Conservation (phyloP, 2,888 invertebrate genomes). For the Drosophila picticornis region DNA sequence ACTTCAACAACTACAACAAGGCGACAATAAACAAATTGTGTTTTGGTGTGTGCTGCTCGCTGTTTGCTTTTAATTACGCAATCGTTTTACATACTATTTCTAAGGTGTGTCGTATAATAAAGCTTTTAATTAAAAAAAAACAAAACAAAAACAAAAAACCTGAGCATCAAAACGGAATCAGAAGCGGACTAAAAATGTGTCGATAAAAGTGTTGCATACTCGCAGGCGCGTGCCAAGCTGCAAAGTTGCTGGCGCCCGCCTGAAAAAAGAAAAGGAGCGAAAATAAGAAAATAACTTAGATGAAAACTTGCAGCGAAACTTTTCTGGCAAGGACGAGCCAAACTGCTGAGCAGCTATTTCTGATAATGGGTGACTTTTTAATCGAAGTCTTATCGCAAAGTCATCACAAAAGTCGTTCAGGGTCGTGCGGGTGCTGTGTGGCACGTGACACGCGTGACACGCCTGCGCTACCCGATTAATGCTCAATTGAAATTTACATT, state of each 20-base stretch:
- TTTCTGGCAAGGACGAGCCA: slow-evolving; percentile 41
- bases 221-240: slow-evolving; percentile 12
- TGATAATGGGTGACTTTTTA: slow-evolving; percentile 56
- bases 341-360: slow-evolving; percentile 50
- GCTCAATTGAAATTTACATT: slow-evolving; percentile 74
- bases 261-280: not conserved
- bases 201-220: slow-evolving; percentile 27
- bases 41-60: slow-evolving; percentile 16
- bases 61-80: slow-evolving; percentile 76
- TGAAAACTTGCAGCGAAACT: slow-evolving; percentile 45
- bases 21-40: slow-evolving; percentile 32
- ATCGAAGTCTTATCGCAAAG: slow-evolving; percentile 60
- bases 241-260: slow-evolving; percentile 9
- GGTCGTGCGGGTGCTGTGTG: slow-evolving; percentile 19
- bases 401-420: slow-evolving; percentile 49
- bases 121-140: slow-evolving; percentile 69
- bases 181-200: slow-evolving; percentile 3
- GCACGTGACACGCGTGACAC: slow-evolving; percentile 16
- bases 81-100: slow-evolving; percentile 61
- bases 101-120: slow-evolving; percentile 63
- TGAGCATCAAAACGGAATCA: slow-evolving; percentile 3
- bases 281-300: slow-evolving; percentile 9
- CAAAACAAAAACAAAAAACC: not conserved
- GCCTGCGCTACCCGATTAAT: slow-evolving; percentile 61
- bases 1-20: slow-evolving; percentile 3